A percentile compares a stretch with the other conserved stretches of the same genome.
Conservation (phyloP, 2,113 vertebrate species). For the Pagrus major region DNA sequence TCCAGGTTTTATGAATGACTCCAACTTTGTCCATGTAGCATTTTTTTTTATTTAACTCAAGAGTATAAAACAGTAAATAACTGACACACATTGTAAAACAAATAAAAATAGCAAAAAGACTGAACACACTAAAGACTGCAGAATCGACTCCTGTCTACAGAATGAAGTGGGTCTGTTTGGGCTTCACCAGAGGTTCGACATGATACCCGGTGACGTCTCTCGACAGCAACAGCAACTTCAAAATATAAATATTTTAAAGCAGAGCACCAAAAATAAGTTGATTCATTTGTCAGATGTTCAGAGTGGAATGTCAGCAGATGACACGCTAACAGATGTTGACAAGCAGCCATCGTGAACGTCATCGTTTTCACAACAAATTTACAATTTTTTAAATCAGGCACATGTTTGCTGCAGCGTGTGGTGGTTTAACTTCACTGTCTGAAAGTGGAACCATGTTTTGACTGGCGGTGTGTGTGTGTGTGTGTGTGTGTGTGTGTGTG, state of each 20-base stretch:
- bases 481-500: neutral
- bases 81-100: constrained; percentile 41
- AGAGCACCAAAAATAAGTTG: constrained; percentile 12
- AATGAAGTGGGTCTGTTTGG: neutral
- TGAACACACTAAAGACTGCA: neutral
- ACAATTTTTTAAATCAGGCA: neutral
- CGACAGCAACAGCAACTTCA: neutral
- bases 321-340: neutral
- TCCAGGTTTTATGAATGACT: constrained; percentile 2
- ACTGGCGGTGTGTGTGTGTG: neutral
- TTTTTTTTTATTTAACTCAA: constrained; percentile 63
- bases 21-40: constrained; percentile 1
- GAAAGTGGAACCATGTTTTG: neutral
- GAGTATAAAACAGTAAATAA: constrained; percentile 70
- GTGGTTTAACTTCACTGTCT: neutral
- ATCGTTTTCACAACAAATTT: neutral
- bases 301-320: constrained; percentile 9
- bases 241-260: constrained; percentile 14
- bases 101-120: constrained; percentile 39
- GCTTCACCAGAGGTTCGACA: neutral
- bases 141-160: neutral
- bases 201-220: neutral
- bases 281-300: constrained; percentile 4
- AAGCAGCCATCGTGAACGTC: neutral
- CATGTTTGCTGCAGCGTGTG: neutral